phyloP scores from a whole-genome alignment of 1,140 invertebrate species.

The Zaprionus capensis region DNA sequence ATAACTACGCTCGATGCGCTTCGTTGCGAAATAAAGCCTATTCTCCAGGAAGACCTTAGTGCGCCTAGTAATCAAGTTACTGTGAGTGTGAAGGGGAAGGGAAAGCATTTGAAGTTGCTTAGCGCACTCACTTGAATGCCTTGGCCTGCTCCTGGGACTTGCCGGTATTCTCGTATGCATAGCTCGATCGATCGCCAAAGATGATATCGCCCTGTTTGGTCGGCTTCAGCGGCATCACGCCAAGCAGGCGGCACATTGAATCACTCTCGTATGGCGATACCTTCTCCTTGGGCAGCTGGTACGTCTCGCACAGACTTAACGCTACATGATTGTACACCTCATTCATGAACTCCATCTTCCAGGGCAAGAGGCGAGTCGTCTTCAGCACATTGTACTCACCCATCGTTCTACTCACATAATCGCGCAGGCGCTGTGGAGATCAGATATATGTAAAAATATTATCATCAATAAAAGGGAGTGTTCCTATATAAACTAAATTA shows the following conservation, averaged over 20 bases:
- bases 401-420: conserved; percentile 71
- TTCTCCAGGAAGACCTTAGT: conserved; percentile 49
- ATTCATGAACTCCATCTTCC: conserved; percentile 77
- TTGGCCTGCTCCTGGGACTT: conserved; percentile 26
- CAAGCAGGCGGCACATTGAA: conserved; percentile 60
- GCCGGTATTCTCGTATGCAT: conserved; percentile 11
- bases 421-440: conserved; percentile 39
- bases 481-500: no score
- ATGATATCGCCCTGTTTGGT: conserved; percentile 53
- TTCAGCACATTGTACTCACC: conserved; percentile 70
- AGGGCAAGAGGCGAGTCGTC: conserved; percentile 73
- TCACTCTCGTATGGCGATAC: conserved; percentile 56
- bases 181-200: conserved; percentile 68
- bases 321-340: conserved; percentile 79
- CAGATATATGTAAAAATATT: not conserved
- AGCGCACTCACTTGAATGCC: conserved; percentile 34
- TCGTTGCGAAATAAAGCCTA: conserved; percentile 61
- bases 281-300: conserved; percentile 32
- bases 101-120: not conserved
- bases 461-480: not conserved
- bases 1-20: conserved; percentile 72
- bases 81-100: not conserved
- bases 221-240: conserved; percentile 40
- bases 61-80: not conserved
- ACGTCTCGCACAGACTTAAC: conserved; percentile 59